Evolutionary conservation across 2,113 vertebrate genomes (phyloP), one percentile per base, ranked within the genome.

Genomic region (Ceyx cyanopectus): DNA sequence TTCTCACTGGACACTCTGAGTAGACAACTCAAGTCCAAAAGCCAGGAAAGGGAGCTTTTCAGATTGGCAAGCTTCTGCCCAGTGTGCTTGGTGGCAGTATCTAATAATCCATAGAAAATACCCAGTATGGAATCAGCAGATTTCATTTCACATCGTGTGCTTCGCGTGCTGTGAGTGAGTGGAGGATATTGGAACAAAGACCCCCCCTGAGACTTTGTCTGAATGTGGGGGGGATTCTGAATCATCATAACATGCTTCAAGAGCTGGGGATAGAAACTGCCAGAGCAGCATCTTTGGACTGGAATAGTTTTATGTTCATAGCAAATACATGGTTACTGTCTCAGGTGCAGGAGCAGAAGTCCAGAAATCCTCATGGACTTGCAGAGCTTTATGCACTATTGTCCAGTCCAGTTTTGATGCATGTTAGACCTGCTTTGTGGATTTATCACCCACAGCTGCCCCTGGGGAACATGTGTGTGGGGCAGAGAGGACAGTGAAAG

Each of bases 161-260:
- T 88, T 92, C 53, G 73, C 78, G 45, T 0, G 0, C 76, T 90
- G 61, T 45, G 61, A 61, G 32, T 53, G 65, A 75, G 43, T 53
- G 51, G 82, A 89, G 61, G 32, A 5, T 90, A 84, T 75, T 89
- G 41, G 45, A 79, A 92, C 30, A 89, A 89, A 92, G 86, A 63
- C 65, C 90, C 84, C 85, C 45, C 9, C 73, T 90, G 69, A 54
- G 84, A 90, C 46, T 79, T 94, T 88, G 83, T 86, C 48, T 79
- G 40, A 69, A 6, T 54, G 61, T 2, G 6, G 84, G 69, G 43
- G 70, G 50, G 73, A 88, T 94, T 88, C 73, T 62, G 85, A 90
- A 90, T 93, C 67, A 78, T 88, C 74, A 43, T 48, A 94, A 80
- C 45, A 65, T 87, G 69, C 76, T 96, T 96, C 54, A 76, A 84